Percentiles rank a stretch among this genome's conserved stretches.
Conservation (phyloP, 2,888 invertebrate genomes). For the Sinhomidia bicolor region DNA sequence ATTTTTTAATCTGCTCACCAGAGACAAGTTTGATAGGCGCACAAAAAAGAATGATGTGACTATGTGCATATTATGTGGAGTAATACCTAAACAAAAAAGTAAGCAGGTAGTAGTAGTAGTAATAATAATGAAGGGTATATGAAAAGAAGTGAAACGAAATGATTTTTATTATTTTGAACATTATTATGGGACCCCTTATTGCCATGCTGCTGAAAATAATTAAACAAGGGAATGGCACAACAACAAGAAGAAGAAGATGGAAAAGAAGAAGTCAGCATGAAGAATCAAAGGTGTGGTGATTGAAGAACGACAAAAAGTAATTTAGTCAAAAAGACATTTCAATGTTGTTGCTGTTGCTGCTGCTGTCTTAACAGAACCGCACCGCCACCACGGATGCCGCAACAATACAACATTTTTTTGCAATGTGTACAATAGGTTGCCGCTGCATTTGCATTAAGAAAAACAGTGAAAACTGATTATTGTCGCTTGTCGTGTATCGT, state of each 20-base stretch:
- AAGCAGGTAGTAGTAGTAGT: not conserved
- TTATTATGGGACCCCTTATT: not conserved
- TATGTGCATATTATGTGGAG: constrained; percentile 35
- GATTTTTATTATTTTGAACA: not conserved
- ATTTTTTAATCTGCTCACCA: constrained; percentile 4
- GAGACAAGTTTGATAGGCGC: not conserved
- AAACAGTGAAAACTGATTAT: constrained; percentile 47
- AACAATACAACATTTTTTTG: not conserved
- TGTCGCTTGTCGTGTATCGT: not conserved
- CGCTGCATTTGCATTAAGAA: not conserved
- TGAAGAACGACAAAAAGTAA: constrained; percentile 44
- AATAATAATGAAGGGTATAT: not conserved
- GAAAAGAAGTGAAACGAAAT: not conserved
- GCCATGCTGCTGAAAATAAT: constrained; percentile 48
- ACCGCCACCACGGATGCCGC: constrained; percentile 5
- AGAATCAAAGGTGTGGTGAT: constrained; percentile 70
- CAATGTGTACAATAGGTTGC: not conserved
- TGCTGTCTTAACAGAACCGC: not conserved
- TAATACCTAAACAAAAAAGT: not conserved
- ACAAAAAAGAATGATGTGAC: too few species aligned
- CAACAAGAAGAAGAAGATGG: not conserved
- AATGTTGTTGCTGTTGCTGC: too few species aligned
- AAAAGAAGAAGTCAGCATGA: not conserved
- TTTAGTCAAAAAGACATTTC: constrained; percentile 39
- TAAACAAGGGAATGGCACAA: constrained; percentile 48